Percentiles rank a stretch among this genome's conserved stretches.
Conservation (phyloP, 2,113 vertebrate species). For the Arvicanthis niloticus region DNA sequence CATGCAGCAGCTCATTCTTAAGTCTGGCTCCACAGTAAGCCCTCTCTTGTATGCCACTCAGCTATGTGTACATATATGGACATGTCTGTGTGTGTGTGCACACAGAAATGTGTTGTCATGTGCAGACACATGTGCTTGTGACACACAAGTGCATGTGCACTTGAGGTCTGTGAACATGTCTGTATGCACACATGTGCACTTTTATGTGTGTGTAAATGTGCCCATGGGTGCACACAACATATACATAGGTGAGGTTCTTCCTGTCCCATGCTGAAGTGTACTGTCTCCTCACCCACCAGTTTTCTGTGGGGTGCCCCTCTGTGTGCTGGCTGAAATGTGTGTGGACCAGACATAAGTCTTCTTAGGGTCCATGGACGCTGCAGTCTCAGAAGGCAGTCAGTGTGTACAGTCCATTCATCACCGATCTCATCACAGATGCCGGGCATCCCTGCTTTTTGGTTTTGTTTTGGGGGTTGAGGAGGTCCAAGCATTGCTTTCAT, state of each 20-base stretch:
- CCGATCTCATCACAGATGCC: accelerated
- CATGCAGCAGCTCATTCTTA: too few relatives aligned
- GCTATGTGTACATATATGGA: background rate
- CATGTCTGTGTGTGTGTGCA: accelerated
- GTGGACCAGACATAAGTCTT: background rate
- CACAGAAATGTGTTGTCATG: background rate
- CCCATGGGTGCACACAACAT: accelerated
- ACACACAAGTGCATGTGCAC: too few relatives aligned
- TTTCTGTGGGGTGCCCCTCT: accelerated
- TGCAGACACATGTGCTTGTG: background rate
- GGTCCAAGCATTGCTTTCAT: background rate
- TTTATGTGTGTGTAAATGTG: background rate
- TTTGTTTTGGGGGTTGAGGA: background rate
- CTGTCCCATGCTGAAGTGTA: accelerated
- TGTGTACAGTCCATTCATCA: background rate
- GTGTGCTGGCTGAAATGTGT: accelerated
- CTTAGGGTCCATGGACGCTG: background rate
- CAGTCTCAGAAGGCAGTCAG: background rate
- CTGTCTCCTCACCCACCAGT: accelerated
- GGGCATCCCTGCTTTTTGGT: background rate
- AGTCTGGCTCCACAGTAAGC: background rate
- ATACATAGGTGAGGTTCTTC: accelerated
- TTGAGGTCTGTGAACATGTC: background rate
- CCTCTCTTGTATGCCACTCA: too few relatives aligned
- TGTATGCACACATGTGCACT: background rate